These are phyloP conservation scores for Sitophilus oryzae DNA, from an alignment of 1,140 invertebrate species.

Conservation along the genomic window DNA sequence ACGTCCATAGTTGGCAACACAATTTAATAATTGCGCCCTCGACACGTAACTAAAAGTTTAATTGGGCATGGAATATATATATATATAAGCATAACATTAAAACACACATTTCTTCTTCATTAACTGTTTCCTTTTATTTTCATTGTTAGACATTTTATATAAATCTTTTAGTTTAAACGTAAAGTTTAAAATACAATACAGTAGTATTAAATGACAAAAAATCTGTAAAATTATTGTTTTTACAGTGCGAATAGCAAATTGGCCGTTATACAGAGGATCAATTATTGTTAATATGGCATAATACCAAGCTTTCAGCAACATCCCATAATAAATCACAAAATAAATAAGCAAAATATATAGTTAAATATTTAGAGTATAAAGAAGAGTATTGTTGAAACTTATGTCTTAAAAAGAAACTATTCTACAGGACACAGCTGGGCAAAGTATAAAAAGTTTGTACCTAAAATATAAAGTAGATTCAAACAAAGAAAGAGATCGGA, in stretches of 20 bases:
- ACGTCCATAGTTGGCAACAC: no score
- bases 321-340: slow-evolving; percentile 18
- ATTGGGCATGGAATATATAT: no score
- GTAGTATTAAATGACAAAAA: slow-evolving; percentile 10
- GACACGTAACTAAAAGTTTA: no score
- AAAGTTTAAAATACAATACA: slow-evolving; percentile 7
- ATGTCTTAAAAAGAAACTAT: slow-evolving; percentile 2
- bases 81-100: no score
- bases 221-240: slow-evolving; percentile 18
- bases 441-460: slow-evolving; percentile 22
- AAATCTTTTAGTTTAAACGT: slow-evolving; percentile 7
- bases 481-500: slow-evolving; percentile 21
- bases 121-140: no score
- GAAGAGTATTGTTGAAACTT: slow-evolving; percentile 1
- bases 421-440: slow-evolving; percentile 20
- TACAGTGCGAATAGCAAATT: slow-evolving; percentile 11
- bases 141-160: slow-evolving; percentile 14
- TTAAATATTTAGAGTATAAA: slow-evolving; percentile 9
- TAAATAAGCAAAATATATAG: slow-evolving; percentile 23
- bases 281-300: slow-evolving; percentile 9
- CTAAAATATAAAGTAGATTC: slow-evolving; percentile 13
- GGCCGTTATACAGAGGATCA: slow-evolving; percentile 11
- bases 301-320: slow-evolving; percentile 21
- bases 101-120: no score
- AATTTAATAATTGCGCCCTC: no score